Evolutionary conservation across 2,797 vertebrate species (phyloP), one percentile per base, ranked within the genome.

Genomic region (Protosalanx chinensis): DNA sequence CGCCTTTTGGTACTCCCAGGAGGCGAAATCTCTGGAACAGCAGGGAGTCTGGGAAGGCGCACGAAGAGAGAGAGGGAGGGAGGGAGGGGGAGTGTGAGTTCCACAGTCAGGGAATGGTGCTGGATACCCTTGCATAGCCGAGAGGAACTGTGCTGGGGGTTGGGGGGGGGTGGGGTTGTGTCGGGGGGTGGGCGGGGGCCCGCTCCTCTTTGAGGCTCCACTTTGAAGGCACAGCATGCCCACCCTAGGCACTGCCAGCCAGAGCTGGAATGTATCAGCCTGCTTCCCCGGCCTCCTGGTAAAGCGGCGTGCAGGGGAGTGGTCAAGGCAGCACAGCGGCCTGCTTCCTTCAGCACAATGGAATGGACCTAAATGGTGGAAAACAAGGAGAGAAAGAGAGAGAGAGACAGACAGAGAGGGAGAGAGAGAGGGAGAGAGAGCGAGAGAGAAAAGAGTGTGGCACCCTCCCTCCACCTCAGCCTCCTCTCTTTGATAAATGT

Each of bases 81-180:
- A n/a, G 16, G 29, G 29, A 27, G 20, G 69, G 68, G 68, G 75
- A 70, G 79, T 30, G 73, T 79, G 80, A 82, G 74, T 70, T 77
- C 80, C 80, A 60, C 73, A 64, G 78, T 78, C 64, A 33, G 75
- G 65, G 71, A 74, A 78, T 66, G 57, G 78, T 70, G 79, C 73
- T 79, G 69, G 82, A 67, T 78, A 81, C 85, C 83, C 75, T 84
- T 90, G 90, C 91, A 90, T 79, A 91, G 90, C 83, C 85, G 80
- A 76, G 63, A 72, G 67, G 79, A 73, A 67, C 46, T 76, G 76
- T 74, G 51, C 51, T 6, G 18, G 18, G 51, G 51, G 51, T 1
- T 16, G 4, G 51, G 51, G 1, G 15, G 49, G 16, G 49, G 37
- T n/a, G n/a, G n/a, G n/a, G n/a, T n/a, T n/a, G 23, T 27, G 41